phyloP scores from a whole-genome alignment of 2,888 invertebrate species.

The Xanthorhoe designata region DNA sequence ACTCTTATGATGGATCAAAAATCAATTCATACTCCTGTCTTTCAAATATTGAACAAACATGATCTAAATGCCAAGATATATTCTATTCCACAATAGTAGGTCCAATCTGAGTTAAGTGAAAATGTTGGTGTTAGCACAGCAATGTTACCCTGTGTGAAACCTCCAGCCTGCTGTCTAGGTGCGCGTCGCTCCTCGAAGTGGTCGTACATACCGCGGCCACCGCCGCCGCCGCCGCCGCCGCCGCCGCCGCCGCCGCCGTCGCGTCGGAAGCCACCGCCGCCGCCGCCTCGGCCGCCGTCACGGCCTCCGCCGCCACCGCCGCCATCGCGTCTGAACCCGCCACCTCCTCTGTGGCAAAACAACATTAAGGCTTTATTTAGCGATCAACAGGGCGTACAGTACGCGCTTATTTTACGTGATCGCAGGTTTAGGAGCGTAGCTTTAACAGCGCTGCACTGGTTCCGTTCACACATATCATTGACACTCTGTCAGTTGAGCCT shows the following conservation, averaged over 20 bases:
- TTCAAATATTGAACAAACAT: too few relatives aligned
- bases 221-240: constrained; percentile 65
- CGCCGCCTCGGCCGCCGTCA: constrained; percentile 78
- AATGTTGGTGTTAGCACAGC: constrained; percentile 58
- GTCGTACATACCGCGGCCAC: constrained; percentile 80
- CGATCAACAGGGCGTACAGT: too few relatives aligned
- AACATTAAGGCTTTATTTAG: too few relatives aligned
- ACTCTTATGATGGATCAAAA: too few relatives aligned
- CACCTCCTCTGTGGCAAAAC: constrained; percentile 69
- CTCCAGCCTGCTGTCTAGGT: constrained; percentile 72
- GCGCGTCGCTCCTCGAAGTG: constrained; percentile 78
- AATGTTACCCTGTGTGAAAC: constrained; percentile 79
- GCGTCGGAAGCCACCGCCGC: constrained; percentile 68
- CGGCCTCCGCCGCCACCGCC: constrained; percentile 86
- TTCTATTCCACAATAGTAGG: background rate
- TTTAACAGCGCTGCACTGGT: too few relatives aligned
- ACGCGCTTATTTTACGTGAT: too few relatives aligned
- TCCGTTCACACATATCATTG: too few relatives aligned
- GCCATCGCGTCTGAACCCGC: constrained; percentile 54
- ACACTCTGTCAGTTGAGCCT: too few relatives aligned
- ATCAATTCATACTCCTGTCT: too few relatives aligned
- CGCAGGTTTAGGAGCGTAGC: too few relatives aligned
- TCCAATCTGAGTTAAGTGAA: constrained; percentile 36
- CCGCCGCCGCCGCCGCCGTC: constrained; percentile 64
- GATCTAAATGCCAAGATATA: too few relatives aligned